Evolutionary conservation across 2,797 vertebrate species (phyloP).

Genomic region (Myoxocephalus aenaeus): DNA sequence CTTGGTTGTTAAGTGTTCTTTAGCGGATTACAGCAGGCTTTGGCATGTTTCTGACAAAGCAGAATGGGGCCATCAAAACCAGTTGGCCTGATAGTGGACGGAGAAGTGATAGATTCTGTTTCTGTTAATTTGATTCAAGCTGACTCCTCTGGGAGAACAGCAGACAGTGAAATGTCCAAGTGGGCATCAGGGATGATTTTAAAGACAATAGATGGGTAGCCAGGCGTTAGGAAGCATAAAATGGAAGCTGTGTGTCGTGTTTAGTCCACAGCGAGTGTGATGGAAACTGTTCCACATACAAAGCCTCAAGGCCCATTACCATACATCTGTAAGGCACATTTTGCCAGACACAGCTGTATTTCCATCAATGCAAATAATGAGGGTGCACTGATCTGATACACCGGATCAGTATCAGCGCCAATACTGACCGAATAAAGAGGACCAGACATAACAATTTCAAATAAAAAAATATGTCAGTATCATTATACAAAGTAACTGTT

Average conservation of each 20-base stretch:
- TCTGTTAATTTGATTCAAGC: slow-evolving; percentile 70
- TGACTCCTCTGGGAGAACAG: slow-evolving; percentile 65
- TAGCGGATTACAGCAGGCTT: slow-evolving; percentile 61
- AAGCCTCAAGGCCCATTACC: slow-evolving; percentile 20
- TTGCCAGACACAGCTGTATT: slow-evolving; percentile 33
- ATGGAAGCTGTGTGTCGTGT: slow-evolving; percentile 38
- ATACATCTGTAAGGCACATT: slow-evolving; percentile 36
- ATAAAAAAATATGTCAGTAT: background rate
- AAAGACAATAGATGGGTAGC: slow-evolving; percentile 61
- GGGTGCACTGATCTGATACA: background rate
- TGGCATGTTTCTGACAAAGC: slow-evolving; percentile 72
- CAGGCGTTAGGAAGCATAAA: slow-evolving; percentile 49
- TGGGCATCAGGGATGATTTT: slow-evolving; percentile 64
- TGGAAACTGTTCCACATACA: slow-evolving; percentile 39
- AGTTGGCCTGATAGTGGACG: slow-evolving; percentile 57
- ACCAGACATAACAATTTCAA: background rate
- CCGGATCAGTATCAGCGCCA: background rate
- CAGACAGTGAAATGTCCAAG: slow-evolving; percentile 62
- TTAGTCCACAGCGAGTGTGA: slow-evolving; percentile 42
- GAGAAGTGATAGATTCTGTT: slow-evolving; percentile 65
- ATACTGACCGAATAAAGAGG: background rate
- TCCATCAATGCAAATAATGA: slow-evolving; percentile 29
- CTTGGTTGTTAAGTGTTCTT: slow-evolving; percentile 74
- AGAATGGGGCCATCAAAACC: slow-evolving; percentile 75
- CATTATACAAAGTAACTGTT: background rate